These are phyloP conservation scores for Pristionchus arcanus DNA, from an alignment of 2,888 invertebrate species.

Conservation along the genomic window DNA sequence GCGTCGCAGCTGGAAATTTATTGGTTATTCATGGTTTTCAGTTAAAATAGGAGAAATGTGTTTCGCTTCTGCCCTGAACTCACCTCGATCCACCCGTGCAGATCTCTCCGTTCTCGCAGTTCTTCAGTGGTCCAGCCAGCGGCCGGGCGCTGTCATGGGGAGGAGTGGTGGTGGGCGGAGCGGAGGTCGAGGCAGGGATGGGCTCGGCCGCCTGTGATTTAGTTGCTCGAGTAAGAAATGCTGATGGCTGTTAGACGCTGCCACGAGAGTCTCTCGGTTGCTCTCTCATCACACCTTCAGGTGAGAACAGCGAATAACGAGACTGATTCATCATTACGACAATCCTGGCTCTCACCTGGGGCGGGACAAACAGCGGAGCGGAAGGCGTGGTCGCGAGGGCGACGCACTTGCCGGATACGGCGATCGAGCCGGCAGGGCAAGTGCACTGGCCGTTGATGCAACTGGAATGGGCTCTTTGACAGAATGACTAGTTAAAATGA, in stretches of 20 bases:
- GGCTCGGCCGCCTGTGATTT: conserved; percentile 55
- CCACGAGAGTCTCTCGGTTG: no score
- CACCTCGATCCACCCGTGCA: conserved; percentile 76
- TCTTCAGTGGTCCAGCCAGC: conserved; percentile 72
- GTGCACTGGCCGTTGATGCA: conserved; percentile 64
- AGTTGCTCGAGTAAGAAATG: background rate
- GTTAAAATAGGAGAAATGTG: background rate
- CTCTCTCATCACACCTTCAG: no score
- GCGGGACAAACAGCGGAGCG: background rate
- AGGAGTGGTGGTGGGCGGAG: conserved; percentile 19
- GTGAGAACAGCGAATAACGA: no score
- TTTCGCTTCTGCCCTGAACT: background rate
- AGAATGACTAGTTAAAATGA: background rate
- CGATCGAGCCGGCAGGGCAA: conserved; percentile 65
- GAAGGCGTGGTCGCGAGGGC: background rate
- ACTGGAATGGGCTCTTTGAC: conserved; percentile 37
- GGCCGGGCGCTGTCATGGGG: background rate
- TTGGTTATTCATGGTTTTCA: background rate
- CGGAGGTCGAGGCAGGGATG: conserved; percentile 61
- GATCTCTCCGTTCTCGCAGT: conserved; percentile 74
- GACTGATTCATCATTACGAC: no score
- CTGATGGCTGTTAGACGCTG: no score
- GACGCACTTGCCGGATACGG: conserved; percentile 63
- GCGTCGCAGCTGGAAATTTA: conserved; percentile 63
- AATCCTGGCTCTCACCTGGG: conserved; percentile 7